phyloP scores from a whole-genome alignment of 2,797 vertebrate genomes.

The Fistularia tabacaria region DNA sequence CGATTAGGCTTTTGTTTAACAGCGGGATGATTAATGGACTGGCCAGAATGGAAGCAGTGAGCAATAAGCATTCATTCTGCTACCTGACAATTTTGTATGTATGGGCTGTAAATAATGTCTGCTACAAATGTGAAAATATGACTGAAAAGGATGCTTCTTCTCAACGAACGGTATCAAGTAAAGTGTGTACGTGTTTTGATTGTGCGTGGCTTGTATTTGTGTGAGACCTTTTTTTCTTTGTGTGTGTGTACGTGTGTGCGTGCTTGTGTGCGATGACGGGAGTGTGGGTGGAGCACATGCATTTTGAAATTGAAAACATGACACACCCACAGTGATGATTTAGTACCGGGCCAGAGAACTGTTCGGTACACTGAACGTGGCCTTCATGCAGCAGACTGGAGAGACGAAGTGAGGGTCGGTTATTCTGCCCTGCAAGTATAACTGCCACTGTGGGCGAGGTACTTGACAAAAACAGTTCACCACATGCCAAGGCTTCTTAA shows the following conservation, averaged over 20 bases:
- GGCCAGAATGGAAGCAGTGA: conserved; percentile 47
- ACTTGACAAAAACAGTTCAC: conserved; percentile 17
- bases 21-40: conserved; percentile 63
- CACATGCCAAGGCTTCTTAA: no score
- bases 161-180: conserved; percentile 41
- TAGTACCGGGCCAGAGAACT: conserved; percentile 38
- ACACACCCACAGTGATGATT: conserved; percentile 61
- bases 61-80: conserved; percentile 67
- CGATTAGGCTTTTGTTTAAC: conserved; percentile 63
- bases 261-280: conserved; percentile 27
- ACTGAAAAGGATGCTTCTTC: conserved; percentile 59
- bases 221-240: not conserved
- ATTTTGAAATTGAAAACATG: conserved; percentile 76
- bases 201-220: not conserved
- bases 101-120: conserved; percentile 58
- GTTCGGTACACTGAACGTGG: conserved; percentile 42
- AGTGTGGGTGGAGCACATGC: conserved; percentile 62
- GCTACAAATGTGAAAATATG: conserved; percentile 59
- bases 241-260: conserved; percentile 16
- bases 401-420: conserved; percentile 27
- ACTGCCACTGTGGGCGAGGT: conserved; percentile 30
- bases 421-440: conserved; percentile 5
- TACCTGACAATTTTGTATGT: conserved; percentile 63
- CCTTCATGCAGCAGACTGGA: conserved; percentile 43
- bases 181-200: conserved; percentile 20